Evolutionary conservation across 1,140 invertebrate species (phyloP), one percentile per base, ranked within the genome.

Genomic region (Anastrepha obliqua): DNA sequence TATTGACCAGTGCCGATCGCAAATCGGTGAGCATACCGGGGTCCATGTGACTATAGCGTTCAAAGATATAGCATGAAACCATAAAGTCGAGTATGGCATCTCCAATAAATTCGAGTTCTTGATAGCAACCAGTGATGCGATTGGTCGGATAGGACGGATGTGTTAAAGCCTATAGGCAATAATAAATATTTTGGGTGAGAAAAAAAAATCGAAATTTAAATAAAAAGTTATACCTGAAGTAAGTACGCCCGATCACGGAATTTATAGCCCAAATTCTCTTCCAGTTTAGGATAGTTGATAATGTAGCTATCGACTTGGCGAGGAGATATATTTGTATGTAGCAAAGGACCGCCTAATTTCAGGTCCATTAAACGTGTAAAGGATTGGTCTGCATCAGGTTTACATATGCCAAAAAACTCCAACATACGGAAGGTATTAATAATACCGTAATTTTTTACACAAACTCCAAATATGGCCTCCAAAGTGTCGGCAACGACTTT

Each of bases 71-170:
- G 15, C 96, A 94, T 0, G 98, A 99, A 7, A 99, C 97, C 0
- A 99, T 94, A 93, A 98, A 99, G 94, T 99, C 98, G 60, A 99
- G 94, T 60, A 99, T 96, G 5, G 98, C 98, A 95, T 99, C 98
- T 42, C 98, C 98, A 5, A 99, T 94, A 93, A 99, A 99, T 93
- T 99, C 98, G 9, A 99, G 93, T 74, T 98, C 95, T 92, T 99
- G 98, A 93, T 99, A 99, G 91, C 97, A 98, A 89, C 97, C 96
- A 0, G 98, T 99, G 29, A 97, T 92, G 6, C 95, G 95, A 93
- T 99, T 99, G 11, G 96, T 95, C 74, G 96, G 96, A 94, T 97
- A 99, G 0, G 98, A 98, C 0, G 98, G 96, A 94, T 99, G 98
- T 0, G 98, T 98, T 89, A 99, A 95, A 0, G 98, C 74, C 74